Conservation (phyloP, 2,797 vertebrate species). For the Chrosomus eos region DNA sequence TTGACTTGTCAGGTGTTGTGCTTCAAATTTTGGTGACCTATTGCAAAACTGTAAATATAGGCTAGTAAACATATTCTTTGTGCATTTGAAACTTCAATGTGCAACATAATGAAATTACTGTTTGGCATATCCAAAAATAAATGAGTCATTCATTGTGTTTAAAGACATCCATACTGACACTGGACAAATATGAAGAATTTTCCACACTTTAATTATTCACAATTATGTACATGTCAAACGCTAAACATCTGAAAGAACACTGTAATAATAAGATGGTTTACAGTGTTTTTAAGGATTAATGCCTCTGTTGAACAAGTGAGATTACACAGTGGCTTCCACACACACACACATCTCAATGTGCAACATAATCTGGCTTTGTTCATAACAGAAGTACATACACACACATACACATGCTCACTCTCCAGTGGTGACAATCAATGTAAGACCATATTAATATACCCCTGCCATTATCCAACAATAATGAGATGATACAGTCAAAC, state of each 20-base stretch:
- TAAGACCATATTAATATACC: slow-evolving; percentile 24
- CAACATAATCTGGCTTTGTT: slow-evolving; percentile 35
- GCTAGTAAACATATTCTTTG: neutral
- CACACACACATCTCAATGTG: neutral
- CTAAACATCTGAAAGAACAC: slow-evolving; percentile 31
- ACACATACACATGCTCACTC: slow-evolving; percentile 16
- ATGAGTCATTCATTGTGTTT: neutral
- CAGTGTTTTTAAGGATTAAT: slow-evolving; percentile 21
- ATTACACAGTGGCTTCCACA: neutral
- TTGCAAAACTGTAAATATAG: neutral
- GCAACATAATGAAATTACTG: neutral
- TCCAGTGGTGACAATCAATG: slow-evolving; percentile 28
- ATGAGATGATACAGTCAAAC: slow-evolving; percentile 12
- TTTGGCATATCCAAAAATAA: neutral
- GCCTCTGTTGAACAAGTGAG: slow-evolving; percentile 8
- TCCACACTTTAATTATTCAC: slow-evolving; percentile 56
- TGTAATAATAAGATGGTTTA: slow-evolving; percentile 8
- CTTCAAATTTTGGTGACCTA: neutral
- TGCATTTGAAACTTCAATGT: neutral
- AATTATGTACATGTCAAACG: slow-evolving; percentile 61
- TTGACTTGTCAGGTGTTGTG: neutral
- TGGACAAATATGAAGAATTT: slow-evolving; percentile 29
- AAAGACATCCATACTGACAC: neutral
- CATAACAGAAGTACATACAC: slow-evolving; percentile 17
- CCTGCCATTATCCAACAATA: slow-evolving; percentile 26